Conservation (phyloP, 2,797 vertebrate genomes). For the Acrocephalus scirpaceus region DNA sequence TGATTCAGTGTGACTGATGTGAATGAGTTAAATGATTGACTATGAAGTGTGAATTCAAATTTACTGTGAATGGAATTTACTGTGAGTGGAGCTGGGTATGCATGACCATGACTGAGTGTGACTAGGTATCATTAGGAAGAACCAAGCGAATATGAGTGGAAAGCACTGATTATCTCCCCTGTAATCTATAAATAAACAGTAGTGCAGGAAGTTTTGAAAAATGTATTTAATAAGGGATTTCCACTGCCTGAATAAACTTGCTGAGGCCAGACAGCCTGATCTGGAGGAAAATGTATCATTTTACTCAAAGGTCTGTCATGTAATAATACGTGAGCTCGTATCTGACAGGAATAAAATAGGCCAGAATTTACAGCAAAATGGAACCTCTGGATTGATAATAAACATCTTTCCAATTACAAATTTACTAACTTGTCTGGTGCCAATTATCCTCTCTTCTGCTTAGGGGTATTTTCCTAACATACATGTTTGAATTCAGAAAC, state of each 20-base stretch:
- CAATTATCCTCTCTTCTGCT: not conserved
- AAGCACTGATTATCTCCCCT: slow-evolving; percentile 69
- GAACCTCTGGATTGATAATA: not conserved
- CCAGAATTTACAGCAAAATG: slow-evolving; percentile 30
- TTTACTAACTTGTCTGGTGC: not conserved
- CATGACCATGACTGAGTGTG: slow-evolving; percentile 71
- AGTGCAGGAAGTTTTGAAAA: slow-evolving; percentile 73
- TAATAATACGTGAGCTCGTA: not conserved
- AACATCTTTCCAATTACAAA: not conserved
- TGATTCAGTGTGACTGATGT: slow-evolving; percentile 72
- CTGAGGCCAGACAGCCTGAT: slow-evolving; percentile 62
- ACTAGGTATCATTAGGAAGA: slow-evolving; percentile 70
- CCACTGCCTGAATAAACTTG: slow-evolving; percentile 71
- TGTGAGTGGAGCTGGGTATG: slow-evolving; percentile 63
- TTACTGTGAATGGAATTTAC: slow-evolving; percentile 61
- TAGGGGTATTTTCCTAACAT: not conserved
- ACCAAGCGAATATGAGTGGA: slow-evolving; percentile 63
- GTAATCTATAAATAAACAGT: slow-evolving; percentile 74
- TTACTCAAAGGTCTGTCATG: slow-evolving; percentile 51
- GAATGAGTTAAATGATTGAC: slow-evolving; percentile 73
- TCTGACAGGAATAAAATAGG: slow-evolving; percentile 35
- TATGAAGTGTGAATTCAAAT: slow-evolving; percentile 74
- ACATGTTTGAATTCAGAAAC: not conserved
- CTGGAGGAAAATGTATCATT: slow-evolving; percentile 64
- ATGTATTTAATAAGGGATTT: slow-evolving; percentile 77